Conservation (phyloP, 2,888 invertebrate genomes). For the Cataglyphis cursor region DNA sequence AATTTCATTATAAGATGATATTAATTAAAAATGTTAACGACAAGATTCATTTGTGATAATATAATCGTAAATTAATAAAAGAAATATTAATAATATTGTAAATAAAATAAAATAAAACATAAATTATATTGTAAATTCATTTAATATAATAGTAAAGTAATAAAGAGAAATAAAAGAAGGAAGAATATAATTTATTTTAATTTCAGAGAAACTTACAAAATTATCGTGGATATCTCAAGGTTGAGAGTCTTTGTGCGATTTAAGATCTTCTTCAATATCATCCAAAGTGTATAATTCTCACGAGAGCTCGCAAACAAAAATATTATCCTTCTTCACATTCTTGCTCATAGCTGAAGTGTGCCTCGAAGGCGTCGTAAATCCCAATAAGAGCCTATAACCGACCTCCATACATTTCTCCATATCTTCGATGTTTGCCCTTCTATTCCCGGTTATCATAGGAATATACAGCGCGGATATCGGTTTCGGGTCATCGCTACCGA, state of each 20-base stretch:
- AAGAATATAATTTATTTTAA: neutral
- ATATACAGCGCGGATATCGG: slow-evolving; percentile 38
- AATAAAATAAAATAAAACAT: no score
- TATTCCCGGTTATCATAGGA: slow-evolving; percentile 50
- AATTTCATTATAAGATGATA: neutral
- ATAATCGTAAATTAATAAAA: neutral
- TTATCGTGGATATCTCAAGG: neutral
- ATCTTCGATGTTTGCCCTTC: slow-evolving; percentile 47
- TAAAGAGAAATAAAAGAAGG: neutral
- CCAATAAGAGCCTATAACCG: slow-evolving; percentile 54
- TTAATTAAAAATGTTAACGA: neutral
- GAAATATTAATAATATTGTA: neutral
- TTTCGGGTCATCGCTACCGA: slow-evolving; percentile 33
- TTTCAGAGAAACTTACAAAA: neutral
- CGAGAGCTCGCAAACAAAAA: slow-evolving; percentile 58
- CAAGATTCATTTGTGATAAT: neutral
- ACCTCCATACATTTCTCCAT: slow-evolving; percentile 34
- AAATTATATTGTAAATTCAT: neutral
- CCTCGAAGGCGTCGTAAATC: slow-evolving; percentile 56
- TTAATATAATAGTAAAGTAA: neutral
- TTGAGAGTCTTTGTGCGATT: slow-evolving; percentile 33
- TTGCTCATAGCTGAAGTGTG: slow-evolving; percentile 49
- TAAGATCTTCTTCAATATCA: slow-evolving; percentile 44
- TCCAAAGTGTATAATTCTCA: slow-evolving; percentile 56
- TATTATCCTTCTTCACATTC: slow-evolving; percentile 52